A percentile compares a stretch with the other conserved stretches of the same genome.
phyloP scores from a whole-genome alignment of 2,113 vertebrate genomes.

The Hirundichthys speculiger region DNA sequence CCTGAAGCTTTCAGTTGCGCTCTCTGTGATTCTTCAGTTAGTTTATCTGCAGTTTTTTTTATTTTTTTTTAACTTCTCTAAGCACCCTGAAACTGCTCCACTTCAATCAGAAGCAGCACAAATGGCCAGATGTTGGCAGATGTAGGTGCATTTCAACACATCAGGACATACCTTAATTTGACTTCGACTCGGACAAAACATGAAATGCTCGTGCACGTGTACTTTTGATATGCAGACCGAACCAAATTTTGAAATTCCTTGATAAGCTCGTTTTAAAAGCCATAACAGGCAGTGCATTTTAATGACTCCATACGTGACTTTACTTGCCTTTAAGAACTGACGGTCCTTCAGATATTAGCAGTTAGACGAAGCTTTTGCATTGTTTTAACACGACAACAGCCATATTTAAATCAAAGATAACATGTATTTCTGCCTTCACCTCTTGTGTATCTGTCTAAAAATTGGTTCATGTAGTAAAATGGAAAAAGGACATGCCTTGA shows the following conservation, averaged over 20 bases:
- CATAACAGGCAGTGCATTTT: slow-evolving; percentile 17
- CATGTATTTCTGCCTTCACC: slow-evolving; percentile 17
- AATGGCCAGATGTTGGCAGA: neutral
- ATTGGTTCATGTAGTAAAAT: slow-evolving; percentile 30
- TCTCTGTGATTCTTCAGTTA: no score
- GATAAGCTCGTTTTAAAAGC: slow-evolving; percentile 39
- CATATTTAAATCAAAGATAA: slow-evolving; percentile 13
- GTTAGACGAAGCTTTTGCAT: slow-evolving; percentile 7
- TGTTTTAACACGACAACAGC: slow-evolving; percentile 4
- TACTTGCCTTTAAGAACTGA: slow-evolving; percentile 8
- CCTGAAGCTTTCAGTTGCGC: no score
- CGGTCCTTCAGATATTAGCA: slow-evolving; percentile 10
- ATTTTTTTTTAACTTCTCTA: no score
- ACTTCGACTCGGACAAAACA: no score
- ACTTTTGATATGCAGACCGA: no score
- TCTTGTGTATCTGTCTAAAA: slow-evolving; percentile 14
- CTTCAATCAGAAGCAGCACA: neutral
- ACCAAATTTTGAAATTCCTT: no score
- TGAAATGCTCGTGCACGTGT: no score
- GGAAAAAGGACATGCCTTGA: slow-evolving; percentile 19
- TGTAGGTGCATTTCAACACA: neutral
- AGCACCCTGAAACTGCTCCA: neutral
- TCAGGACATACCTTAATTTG: no score
- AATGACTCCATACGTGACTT: neutral
- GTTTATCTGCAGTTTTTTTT: neutral